A percentile compares a stretch with the other conserved stretches of the same genome.
phyloP scores from a whole-genome alignment of 2,113 vertebrate species.

The Mormyrus iriodes region DNA sequence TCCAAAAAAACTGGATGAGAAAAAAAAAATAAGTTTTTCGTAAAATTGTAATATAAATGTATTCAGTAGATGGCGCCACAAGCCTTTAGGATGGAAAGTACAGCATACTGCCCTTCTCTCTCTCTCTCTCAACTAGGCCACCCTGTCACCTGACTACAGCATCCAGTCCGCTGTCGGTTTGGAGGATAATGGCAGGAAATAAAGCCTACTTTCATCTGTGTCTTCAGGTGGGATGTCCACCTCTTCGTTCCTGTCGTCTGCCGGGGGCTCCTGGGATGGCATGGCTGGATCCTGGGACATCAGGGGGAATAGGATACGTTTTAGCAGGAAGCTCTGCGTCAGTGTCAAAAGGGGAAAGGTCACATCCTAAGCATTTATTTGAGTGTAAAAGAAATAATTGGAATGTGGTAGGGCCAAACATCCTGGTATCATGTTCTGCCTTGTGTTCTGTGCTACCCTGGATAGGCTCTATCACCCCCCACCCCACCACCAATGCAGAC shows the following conservation, averaged over 20 bases:
- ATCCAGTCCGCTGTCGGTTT: neutral
- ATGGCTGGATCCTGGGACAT: conserved; percentile 88
- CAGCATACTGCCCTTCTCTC: neutral
- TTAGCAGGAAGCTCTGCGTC: neutral
- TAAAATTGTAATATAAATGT: neutral
- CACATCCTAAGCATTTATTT: neutral
- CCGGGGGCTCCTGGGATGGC: conserved; percentile 91
- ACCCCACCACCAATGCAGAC: no score
- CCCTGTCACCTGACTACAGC: conserved; percentile 16
- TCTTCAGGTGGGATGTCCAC: conserved; percentile 77
- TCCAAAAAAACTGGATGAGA: neutral
- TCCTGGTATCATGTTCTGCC: neutral
- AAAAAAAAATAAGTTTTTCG: neutral
- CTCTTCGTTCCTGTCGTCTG: conserved; percentile 75
- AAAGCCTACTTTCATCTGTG: conserved; percentile 74
- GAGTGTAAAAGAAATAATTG: neutral
- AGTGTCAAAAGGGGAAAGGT: neutral
- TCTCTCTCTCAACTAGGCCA: conserved; percentile 38
- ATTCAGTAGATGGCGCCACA: conserved; percentile 49
- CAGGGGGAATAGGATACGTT: conserved; percentile 4
- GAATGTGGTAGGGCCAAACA: neutral
- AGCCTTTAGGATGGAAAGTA: neutral
- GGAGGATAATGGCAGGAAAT: neutral
- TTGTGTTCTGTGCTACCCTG: neutral
- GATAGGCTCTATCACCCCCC: neutral